These are phyloP conservation scores for Poeciliopsis turneri DNA, from an alignment of 2,797 vertebrate species.

Conservation along the genomic window DNA sequence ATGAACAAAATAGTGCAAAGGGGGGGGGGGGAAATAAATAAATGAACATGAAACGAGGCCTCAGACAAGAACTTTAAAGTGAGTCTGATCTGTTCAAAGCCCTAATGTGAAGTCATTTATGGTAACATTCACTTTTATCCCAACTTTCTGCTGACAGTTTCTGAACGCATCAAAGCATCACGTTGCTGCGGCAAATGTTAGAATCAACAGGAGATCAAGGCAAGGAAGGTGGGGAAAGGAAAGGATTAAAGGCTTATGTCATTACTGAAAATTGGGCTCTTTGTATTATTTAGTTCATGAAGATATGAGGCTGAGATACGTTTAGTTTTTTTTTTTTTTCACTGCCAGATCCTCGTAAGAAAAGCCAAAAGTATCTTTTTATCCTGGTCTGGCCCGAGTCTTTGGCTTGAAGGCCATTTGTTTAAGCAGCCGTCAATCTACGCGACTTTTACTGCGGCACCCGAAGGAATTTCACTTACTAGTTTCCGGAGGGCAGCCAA, in stretches of 20 bases:
- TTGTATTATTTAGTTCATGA: constrained; percentile 9
- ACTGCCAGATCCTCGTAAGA: not conserved
- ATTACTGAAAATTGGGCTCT: constrained; percentile 11
- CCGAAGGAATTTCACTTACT: not conserved
- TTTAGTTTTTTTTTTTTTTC: not conserved
- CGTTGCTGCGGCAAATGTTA: not conserved
- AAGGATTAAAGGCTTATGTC: constrained; percentile 11
- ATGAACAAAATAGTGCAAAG: constrained; percentile 28
- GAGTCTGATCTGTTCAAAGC: constrained; percentile 13
- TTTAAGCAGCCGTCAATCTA: not conserved
- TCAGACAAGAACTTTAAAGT: constrained; percentile 41
- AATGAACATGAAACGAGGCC: not conserved
- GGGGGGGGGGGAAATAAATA: not conserved
- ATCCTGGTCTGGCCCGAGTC: not conserved
- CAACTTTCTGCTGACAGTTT: constrained; percentile 15
- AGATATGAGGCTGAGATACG: not conserved
- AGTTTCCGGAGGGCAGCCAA: not conserved
- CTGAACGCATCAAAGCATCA: constrained; percentile 21
- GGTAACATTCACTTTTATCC: constrained; percentile 16
- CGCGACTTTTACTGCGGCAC: not conserved
- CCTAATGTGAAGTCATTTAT: constrained; percentile 28
- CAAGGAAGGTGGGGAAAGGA: not conserved
- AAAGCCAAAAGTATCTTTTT: not conserved
- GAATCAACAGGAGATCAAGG: constrained; percentile 37
- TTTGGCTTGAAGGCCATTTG: not conserved